Evolutionary conservation across 2,797 vertebrate species (phyloP).

Genomic region (Neosilurus mollespiculum): DNA sequence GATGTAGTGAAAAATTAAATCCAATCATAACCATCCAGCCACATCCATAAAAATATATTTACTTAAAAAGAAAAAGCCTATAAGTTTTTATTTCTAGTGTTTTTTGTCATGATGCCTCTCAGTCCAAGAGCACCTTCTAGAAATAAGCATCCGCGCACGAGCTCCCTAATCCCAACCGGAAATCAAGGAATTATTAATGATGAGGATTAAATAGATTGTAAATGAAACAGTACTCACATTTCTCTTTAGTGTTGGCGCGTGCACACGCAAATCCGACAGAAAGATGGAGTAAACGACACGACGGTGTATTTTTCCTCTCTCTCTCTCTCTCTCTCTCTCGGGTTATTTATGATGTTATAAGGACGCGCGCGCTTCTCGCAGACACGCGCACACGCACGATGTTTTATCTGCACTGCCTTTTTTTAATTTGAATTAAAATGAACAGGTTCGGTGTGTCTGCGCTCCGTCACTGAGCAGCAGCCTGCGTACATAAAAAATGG

Average conservation of each 20-base stretch:
- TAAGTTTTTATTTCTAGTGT: too few species aligned
- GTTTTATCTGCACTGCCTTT: background rate
- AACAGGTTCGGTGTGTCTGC: slow-evolving; percentile 26
- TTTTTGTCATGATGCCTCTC: background rate
- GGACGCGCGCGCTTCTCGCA: slow-evolving; percentile 15
- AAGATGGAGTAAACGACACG: slow-evolving; percentile 32
- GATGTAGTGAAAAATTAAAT: background rate
- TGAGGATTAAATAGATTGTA: background rate
- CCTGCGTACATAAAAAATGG: slow-evolving; percentile 68
- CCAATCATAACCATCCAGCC: background rate
- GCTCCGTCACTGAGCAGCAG: slow-evolving; percentile 60
- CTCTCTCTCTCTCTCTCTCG: background rate
- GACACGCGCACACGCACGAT: slow-evolving; percentile 6
- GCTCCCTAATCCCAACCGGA: background rate
- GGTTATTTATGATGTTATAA: slow-evolving; percentile 20
- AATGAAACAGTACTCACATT: slow-evolving; percentile 57
- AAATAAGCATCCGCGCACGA: slow-evolving; percentile 4
- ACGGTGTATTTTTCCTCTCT: background rate
- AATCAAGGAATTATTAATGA: background rate
- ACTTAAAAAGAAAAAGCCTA: background rate
- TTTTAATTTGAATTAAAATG: background rate
- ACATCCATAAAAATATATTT: background rate
- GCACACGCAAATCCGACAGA: slow-evolving; percentile 46
- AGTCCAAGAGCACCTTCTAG: slow-evolving; percentile 1
- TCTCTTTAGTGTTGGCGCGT: slow-evolving; percentile 45